phyloP scores from a whole-genome alignment of 2,888 invertebrate genomes.

The Cataglyphis albicans region DNA sequence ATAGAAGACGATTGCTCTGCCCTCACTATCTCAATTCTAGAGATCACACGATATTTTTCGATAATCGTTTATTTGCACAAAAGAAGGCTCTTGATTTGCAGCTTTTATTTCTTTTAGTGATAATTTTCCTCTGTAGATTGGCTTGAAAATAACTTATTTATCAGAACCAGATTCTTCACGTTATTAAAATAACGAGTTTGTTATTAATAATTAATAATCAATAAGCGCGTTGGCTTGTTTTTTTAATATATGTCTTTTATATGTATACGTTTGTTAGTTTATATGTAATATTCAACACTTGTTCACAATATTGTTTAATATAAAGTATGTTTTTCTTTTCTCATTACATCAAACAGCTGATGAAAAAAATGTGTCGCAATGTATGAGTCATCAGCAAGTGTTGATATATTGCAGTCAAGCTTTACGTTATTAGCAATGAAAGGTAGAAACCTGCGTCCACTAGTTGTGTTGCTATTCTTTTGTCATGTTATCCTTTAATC shows the following conservation, averaged over 20 bases:
- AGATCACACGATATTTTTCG: constrained; percentile 13
- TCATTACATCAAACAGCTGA: constrained; percentile 45
- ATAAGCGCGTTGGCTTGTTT: background rate
- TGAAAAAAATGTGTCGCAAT: constrained; percentile 35
- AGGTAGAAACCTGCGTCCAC: background rate
- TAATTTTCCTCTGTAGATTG: background rate
- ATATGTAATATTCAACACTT: background rate
- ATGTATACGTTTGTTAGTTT: background rate
- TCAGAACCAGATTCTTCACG: background rate
- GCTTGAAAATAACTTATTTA: background rate
- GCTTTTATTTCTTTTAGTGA: background rate
- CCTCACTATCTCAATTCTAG: constrained; percentile 44
- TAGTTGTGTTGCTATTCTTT: background rate
- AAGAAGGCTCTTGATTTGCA: background rate
- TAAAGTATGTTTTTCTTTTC: constrained; percentile 12
- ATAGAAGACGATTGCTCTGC: constrained; percentile 76
- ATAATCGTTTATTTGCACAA: background rate
- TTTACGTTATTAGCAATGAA: background rate
- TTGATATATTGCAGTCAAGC: constrained; percentile 3
- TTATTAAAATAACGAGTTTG: constrained; percentile 6
- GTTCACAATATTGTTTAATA: background rate
- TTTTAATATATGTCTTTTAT: background rate
- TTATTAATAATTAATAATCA: background rate
- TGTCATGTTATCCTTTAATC: background rate
- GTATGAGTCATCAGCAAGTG: constrained; percentile 39